These are phyloP conservation scores for Procavia capensis DNA, from an alignment of 2,113 vertebrate species.

Conservation along the genomic window DNA sequence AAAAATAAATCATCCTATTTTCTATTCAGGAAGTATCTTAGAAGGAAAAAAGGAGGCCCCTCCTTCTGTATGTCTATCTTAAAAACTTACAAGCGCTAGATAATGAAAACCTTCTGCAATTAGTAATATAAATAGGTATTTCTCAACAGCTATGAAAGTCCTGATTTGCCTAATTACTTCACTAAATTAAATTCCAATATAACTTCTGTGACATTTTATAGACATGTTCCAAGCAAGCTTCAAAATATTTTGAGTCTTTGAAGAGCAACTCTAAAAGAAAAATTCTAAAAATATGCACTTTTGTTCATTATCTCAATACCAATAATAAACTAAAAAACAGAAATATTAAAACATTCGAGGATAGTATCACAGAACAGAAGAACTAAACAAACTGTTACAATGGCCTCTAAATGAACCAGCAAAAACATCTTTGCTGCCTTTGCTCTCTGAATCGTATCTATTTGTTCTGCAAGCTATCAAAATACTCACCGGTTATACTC, in stretches of 20 bases:
- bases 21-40: conserved; percentile 32
- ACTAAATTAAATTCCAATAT: conserved; percentile 47
- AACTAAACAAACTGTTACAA: background rate
- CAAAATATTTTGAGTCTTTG: background rate
- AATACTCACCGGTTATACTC: conserved; percentile 98
- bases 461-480: conserved; percentile 49
- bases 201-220: conserved; percentile 55
- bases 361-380: background rate
- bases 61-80: background rate
- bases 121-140: conserved; percentile 31
- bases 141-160: conserved; percentile 52
- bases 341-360: conserved; percentile 60
- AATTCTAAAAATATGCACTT: background rate
- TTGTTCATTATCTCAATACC: conserved; percentile 59
- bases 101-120: conserved; percentile 58
- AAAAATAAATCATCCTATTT: background rate
- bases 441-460: conserved; percentile 48
- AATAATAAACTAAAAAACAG: conserved; percentile 59
- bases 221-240: conserved; percentile 12
- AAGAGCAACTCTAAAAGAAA: background rate
- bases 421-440: conserved; percentile 57
- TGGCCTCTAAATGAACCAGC: conserved; percentile 64
- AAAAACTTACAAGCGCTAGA: conserved; percentile 51
- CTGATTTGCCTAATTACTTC: conserved; percentile 31
- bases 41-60: background rate